These are phyloP conservation scores for Microchirus variegatus DNA, from an alignment of 2,797 vertebrate genomes.

Conservation along the genomic window DNA sequence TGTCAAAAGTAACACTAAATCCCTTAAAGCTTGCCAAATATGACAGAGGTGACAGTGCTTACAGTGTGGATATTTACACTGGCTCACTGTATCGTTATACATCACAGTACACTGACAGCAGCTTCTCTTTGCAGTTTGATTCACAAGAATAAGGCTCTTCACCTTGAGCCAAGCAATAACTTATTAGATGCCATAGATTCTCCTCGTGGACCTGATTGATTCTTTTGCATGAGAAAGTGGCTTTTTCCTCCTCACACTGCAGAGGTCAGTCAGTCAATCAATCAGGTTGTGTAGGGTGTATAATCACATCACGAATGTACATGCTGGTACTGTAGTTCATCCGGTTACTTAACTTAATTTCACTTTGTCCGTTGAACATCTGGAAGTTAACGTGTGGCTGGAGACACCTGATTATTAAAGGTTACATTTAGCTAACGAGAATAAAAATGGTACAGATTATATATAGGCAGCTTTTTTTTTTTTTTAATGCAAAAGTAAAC, in stretches of 20 bases:
- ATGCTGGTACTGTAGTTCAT: slow-evolving; percentile 6
- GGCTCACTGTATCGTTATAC: background rate
- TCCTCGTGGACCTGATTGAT: slow-evolving; percentile 70
- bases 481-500: too few relatives aligned
- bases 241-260: slow-evolving; percentile 75
- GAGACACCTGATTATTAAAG: background rate
- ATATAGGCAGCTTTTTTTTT: slow-evolving; percentile 4
- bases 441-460: background rate
- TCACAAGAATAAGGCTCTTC: slow-evolving; percentile 30
- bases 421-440: background rate
- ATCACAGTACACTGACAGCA: background rate
- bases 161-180: slow-evolving; percentile 54
- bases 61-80: too few relatives aligned
- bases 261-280: slow-evolving; percentile 73
- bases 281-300: slow-evolving; percentile 52
- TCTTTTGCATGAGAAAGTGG: slow-evolving; percentile 75
- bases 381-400: background rate
- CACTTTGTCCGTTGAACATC: background rate
- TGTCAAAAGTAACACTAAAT: too few relatives aligned
- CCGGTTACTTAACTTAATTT: background rate
- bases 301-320: slow-evolving; percentile 43
- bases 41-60: too few relatives aligned
- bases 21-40: too few relatives aligned
- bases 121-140: background rate
- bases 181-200: slow-evolving; percentile 66